Base-by-base conservation (phyloP, 37 sponge, comb jelly and placozoan species). In the Chondrosia reniformis region DNA sequence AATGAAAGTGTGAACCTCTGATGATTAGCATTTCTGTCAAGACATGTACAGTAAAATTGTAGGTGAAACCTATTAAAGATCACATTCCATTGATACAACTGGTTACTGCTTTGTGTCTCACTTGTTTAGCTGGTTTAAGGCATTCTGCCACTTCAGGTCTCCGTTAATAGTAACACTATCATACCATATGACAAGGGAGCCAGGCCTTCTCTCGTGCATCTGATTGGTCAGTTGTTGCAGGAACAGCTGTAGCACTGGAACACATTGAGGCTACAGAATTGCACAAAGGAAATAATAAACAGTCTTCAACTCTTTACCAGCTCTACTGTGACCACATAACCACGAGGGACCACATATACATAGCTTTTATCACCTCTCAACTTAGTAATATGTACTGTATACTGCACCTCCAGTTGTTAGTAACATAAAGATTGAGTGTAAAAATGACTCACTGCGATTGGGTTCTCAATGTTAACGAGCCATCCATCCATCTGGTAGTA, bases 391-490 rank as follows among this genome's bases (percentile, higher is more conserved):
- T n/a, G n/a, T n/a, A n/a, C n/a, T n/a, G n/a, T n/a, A n/a, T n/a
- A n/a, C n/a, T n/a, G n/a, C n/a, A n/a, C n/a, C n/a, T n/a, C n/a
- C n/a, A n/a, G n/a, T n/a, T n/a, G n/a, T n/a, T n/a, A n/a, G n/a
- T n/a, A n/a, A n/a, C n/a, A n/a, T n/a, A n/a, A n/a, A n/a, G n/a
- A n/a, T n/a, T 52, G 17, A 36, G 33, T 79, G 3, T 81, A 54
- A 25, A 80, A 52, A 46, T 30, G 33, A 76, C 82, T 87, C 44
- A 86, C 88, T 66, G 89, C 74, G 24, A 97, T 79, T 27, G 57
- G 78, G 55, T 98, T 98, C 77, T 98, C 99, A 81, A 98, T 98
- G 59, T 98, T 98, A 22, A 98, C 78, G 32, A 98, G 86, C 99
- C 99, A 98, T 21, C 99, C 99, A 76, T 98, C 99, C 72, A 98